Base-by-base conservation (phyloP, 2,797 vertebrate genomes). In the Enteromius unitaeniatus region DNA sequence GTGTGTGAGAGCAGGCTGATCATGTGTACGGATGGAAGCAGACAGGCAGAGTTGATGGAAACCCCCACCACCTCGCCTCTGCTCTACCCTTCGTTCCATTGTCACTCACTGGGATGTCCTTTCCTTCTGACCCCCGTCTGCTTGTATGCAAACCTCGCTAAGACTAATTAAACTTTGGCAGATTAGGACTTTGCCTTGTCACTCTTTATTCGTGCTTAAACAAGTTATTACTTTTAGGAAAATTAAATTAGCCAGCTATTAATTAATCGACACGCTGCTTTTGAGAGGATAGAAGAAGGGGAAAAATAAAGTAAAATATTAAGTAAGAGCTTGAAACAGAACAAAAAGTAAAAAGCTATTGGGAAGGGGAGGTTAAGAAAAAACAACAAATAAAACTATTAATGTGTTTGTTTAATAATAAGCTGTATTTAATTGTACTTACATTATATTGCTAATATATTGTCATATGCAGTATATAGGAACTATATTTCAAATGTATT, bases 171-270 rank as follows among this genome's bases (percentile, higher is more conserved):
- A 95, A 93, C 92, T 93, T 92, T 91, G 92, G 91, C 92, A 94
- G 94, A 95, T 95, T 94, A 93, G 90, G 94, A 94, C 94, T 94
- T 94, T 93, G 91, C 91, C 92, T 92, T 94, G 93, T 93, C 93
- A 93, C 91, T 95, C 92, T 94, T 93, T 93, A 94, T 95, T 94
- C 93, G 88, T 87, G 90, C 91, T 94, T 94, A 94, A 94, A 94
- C 93, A 93, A 95, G 90, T 94, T 94, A 95, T 95, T 95, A 94
- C 91, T 94, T 94, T 93, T 92, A 88, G 88, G 91, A 89, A 93
- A 94, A 94, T 95, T 94, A 93, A 95, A 94, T 95, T 95, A 95
- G 93, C 89, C 88, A 88, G 89, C 93, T 94, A 95, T 95, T 95
- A 95, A 95, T 95, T 94, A 94, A 93, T 93, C 90, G 89, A 93